Evolutionary conservation across 2,797 vertebrate genomes (phyloP).

Genomic region (Margarornis squamiger): DNA sequence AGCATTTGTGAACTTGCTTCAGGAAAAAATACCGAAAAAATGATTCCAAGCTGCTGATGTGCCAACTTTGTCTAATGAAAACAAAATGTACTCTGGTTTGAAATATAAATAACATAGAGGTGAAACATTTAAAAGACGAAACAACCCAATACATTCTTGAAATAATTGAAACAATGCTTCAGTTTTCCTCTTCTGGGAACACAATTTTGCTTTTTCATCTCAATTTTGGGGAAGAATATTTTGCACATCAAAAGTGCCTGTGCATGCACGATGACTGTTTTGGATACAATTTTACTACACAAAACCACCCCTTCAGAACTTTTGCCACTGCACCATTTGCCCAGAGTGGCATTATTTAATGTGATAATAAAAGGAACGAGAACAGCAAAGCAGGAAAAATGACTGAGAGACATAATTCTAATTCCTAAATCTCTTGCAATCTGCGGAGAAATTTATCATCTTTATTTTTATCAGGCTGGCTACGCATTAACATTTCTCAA

Average conservation of each 20-base stretch:
- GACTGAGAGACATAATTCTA: not conserved
- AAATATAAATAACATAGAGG: not conserved
- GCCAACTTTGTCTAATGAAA: not conserved
- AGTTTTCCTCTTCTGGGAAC: not conserved
- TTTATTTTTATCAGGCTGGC: conserved; percentile 6
- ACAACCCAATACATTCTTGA: not conserved
- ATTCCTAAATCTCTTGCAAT: conserved; percentile 4
- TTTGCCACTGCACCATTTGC: not conserved
- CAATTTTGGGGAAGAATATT: not conserved
- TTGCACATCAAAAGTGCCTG: not conserved
- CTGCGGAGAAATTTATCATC: not conserved
- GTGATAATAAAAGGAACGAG: not conserved
- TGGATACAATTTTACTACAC: not conserved
- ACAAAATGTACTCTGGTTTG: not conserved
- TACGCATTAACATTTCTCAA: conserved; percentile 4
- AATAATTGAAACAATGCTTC: not conserved
- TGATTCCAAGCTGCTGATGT: not conserved
- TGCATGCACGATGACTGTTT: not conserved
- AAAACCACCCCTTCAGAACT: not conserved
- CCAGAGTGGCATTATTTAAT: not conserved
- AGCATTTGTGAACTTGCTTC: not conserved
- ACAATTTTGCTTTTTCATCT: not conserved
- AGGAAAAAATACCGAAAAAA: not conserved
- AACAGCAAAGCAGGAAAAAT: not conserved
- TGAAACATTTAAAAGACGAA: not conserved